Evolutionary conservation across 2,113 vertebrate species (phyloP).

Genomic region (Hyla sarda): DNA sequence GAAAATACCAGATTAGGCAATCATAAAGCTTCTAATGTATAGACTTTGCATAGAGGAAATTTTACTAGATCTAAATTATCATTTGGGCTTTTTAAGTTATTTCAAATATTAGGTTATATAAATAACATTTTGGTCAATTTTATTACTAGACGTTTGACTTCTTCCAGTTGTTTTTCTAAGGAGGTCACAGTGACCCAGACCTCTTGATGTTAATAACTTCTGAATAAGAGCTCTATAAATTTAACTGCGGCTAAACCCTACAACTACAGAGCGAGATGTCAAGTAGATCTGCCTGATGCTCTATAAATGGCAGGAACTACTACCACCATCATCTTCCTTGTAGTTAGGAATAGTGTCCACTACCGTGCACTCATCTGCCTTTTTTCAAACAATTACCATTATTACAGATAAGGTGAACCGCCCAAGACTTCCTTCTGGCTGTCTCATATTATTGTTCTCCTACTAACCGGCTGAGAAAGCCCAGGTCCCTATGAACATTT

Average conservation of each 20-base stretch:
- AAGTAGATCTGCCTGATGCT: constrained; percentile 51
- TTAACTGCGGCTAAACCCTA: constrained; percentile 58
- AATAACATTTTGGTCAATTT: constrained; percentile 6
- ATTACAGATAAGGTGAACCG: constrained; percentile 67
- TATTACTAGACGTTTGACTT: constrained; percentile 22
- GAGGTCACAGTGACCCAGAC: constrained; percentile 32
- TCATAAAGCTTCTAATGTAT: not conserved
- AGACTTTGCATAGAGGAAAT: not conserved
- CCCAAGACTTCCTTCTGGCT: constrained; percentile 67
- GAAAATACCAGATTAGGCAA: not conserved
- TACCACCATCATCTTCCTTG: constrained; percentile 64
- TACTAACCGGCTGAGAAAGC: constrained; percentile 62
- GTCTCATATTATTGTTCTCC: constrained; percentile 69
- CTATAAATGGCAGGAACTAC: constrained; percentile 61
- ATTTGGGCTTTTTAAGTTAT: not conserved
- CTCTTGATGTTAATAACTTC: constrained; percentile 40
- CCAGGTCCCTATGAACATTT: constrained; percentile 66
- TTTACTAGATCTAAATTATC: not conserved
- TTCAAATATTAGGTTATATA: constrained; percentile 18
- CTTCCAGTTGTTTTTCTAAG: constrained; percentile 20
- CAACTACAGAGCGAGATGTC: constrained; percentile 60
- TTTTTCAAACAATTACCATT: constrained; percentile 66
- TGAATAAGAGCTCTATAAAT: constrained; percentile 60
- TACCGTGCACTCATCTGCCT: constrained; percentile 63
- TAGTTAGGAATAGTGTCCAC: constrained; percentile 61